Evolutionary conservation across 2,113 vertebrate species (phyloP).

Genomic region (Dasyprocta punctata): DNA sequence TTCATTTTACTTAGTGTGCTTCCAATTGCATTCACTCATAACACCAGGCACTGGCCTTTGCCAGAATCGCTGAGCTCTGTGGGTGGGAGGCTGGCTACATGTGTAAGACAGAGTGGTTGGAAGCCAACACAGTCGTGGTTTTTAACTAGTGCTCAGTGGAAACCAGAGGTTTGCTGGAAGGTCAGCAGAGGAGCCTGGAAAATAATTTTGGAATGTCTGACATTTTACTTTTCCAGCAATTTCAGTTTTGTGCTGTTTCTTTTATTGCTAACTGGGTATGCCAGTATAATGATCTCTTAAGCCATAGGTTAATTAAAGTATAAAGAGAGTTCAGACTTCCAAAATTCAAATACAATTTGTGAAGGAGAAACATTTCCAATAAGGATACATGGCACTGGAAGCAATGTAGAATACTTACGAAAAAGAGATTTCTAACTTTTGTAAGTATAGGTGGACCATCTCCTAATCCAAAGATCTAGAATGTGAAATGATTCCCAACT

Average conservation of each 20-base stretch:
- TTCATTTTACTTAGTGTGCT: background rate
- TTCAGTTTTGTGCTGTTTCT: conserved; percentile 11
- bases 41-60: accelerated
- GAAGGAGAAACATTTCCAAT: background rate
- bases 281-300: background rate
- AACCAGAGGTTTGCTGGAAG: conserved; percentile 4
- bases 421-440: background rate
- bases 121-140: background rate
- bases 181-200: background rate
- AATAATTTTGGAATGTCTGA: conserved; percentile 39
- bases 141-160: background rate
- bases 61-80: background rate
- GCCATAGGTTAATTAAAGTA: background rate
- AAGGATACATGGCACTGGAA: background rate
- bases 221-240: conserved; percentile 3
- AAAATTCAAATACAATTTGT: background rate
- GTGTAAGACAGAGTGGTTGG: background rate
- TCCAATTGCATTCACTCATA: background rate
- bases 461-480: background rate
- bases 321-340: background rate
- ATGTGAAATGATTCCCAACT: background rate
- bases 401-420: background rate
- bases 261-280: conserved; percentile 19
- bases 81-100: background rate
- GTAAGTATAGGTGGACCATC: background rate